Evolutionary conservation across 2,113 vertebrate species (phyloP).

Genomic region (Zosterops lateralis): DNA sequence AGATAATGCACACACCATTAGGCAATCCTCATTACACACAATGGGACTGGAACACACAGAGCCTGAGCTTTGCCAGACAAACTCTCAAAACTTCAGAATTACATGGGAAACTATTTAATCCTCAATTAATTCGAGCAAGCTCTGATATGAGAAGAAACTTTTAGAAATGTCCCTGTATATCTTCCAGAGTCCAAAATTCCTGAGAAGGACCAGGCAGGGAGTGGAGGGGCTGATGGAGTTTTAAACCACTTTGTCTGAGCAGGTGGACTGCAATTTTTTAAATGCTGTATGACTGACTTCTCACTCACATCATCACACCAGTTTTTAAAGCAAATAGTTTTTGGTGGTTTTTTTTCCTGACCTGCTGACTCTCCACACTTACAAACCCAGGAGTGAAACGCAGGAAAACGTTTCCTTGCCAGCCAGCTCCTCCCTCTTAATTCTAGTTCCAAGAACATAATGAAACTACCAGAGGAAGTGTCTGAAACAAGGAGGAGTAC

Average conservation of each 20-base stretch:
- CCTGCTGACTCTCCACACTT: background rate
- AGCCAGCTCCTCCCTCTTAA: constrained; percentile 62
- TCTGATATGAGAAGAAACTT: background rate
- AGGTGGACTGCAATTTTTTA: background rate
- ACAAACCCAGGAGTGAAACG: background rate
- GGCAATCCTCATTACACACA: constrained; percentile 51
- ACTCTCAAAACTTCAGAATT: background rate
- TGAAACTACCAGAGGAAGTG: constrained; percentile 64
- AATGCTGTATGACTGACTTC: background rate
- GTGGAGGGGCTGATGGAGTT: background rate
- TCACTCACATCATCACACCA: background rate
- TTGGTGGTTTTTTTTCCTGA: background rate
- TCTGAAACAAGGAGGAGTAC: constrained; percentile 59
- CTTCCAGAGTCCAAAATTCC: too few relatives aligned
- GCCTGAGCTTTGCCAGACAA: background rate
- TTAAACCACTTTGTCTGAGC: background rate
- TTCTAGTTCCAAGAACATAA: constrained; percentile 57
- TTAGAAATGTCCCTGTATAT: too few relatives aligned
- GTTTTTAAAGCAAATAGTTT: background rate
- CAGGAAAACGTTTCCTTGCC: constrained; percentile 15
- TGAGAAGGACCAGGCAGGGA: background rate
- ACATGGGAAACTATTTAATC: background rate
- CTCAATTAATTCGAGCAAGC: background rate
- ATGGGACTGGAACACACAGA: background rate
- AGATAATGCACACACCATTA: constrained; percentile 1